These are phyloP conservation scores for Temnothorax longispinosus DNA, from an alignment of 1,140 invertebrate species.

Conservation along the genomic window DNA sequence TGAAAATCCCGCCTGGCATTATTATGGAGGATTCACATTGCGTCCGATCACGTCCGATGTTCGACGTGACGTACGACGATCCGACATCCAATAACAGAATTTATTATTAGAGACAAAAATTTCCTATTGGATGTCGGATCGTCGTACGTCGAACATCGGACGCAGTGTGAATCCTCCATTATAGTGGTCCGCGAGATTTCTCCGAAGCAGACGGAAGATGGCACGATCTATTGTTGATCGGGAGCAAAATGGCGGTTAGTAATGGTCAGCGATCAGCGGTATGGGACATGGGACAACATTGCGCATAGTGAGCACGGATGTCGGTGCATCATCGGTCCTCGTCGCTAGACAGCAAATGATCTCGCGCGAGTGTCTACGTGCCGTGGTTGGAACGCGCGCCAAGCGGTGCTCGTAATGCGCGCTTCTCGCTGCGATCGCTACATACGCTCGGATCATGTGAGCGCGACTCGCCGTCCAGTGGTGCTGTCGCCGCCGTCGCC, in stretches of 20 bases:
- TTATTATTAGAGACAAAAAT: too few relatives aligned
- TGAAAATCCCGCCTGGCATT: slow-evolving; percentile 73
- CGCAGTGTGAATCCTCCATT: too few relatives aligned
- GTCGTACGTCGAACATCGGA: too few relatives aligned
- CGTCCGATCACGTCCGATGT: too few relatives aligned
- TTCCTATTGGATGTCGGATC: too few relatives aligned
- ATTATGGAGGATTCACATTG: too few relatives aligned
- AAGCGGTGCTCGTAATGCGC: slow-evolving; percentile 65
- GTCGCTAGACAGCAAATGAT: slow-evolving; percentile 64
- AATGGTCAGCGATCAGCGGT: slow-evolving; percentile 72
- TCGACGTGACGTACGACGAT: too few relatives aligned
- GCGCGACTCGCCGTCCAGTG: slow-evolving; percentile 52
- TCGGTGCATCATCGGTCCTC: not conserved
- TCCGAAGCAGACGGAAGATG: slow-evolving; percentile 55
- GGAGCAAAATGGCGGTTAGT: slow-evolving; percentile 80
- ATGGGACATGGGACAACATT: not conserved
- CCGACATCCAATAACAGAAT: too few relatives aligned
- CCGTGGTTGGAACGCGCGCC: slow-evolving; percentile 14
- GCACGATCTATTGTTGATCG: slow-evolving; percentile 80
- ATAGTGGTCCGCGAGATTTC: not conserved
- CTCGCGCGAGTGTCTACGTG: slow-evolving; percentile 30
- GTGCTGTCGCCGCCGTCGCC: slow-evolving; percentile 11
- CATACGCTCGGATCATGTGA: slow-evolving; percentile 72
- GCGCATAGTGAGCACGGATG: slow-evolving; percentile 7
- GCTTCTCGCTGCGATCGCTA: slow-evolving; percentile 13